Evolutionary conservation across 2,797 vertebrate species (phyloP).

Genomic region (Esox lucius): DNA sequence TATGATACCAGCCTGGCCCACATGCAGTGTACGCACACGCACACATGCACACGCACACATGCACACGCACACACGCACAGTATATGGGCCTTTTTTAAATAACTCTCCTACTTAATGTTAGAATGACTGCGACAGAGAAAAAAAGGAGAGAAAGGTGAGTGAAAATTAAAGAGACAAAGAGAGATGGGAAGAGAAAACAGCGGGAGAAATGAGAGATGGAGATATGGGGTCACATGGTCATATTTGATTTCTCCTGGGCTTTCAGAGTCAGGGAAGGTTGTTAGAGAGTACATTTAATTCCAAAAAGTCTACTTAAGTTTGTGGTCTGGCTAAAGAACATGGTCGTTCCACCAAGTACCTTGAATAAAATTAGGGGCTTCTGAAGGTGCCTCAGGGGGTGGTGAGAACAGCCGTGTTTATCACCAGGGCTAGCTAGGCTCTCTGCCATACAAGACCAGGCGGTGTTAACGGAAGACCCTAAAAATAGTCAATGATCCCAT

Average conservation of each 20-base stretch:
- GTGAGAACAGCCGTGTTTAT: no score
- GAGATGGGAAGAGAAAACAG: no score
- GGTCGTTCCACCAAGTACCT: conserved; percentile 3
- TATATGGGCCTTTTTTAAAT: conserved; percentile 59
- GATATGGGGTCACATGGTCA: conserved; percentile 57
- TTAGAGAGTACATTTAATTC: conserved; percentile 38
- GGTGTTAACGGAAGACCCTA: no score
- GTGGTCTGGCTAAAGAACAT: conserved; percentile 21
- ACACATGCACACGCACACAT: neutral
- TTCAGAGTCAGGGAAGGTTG: conserved; percentile 30
- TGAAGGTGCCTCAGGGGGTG: no score
- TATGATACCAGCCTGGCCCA: conserved; percentile 32
- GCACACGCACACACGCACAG: neutral
- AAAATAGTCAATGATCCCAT: no score
- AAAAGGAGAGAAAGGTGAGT: no score
- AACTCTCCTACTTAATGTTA: conserved; percentile 57
- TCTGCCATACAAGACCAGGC: no score
- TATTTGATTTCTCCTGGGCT: conserved; percentile 50
- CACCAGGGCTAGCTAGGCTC: no score
- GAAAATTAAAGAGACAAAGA: no score
- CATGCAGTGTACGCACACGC: neutral
- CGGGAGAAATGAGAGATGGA: conserved; percentile 37
- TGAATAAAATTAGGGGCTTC: neutral
- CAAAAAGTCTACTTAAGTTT: conserved; percentile 24
- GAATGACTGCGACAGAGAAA: conserved; percentile 43